A percentile compares a stretch with the other conserved stretches of the same genome.
Conservation (phyloP, 92 coral and sea anemone species). For the Phenganax stokvisi region DNA sequence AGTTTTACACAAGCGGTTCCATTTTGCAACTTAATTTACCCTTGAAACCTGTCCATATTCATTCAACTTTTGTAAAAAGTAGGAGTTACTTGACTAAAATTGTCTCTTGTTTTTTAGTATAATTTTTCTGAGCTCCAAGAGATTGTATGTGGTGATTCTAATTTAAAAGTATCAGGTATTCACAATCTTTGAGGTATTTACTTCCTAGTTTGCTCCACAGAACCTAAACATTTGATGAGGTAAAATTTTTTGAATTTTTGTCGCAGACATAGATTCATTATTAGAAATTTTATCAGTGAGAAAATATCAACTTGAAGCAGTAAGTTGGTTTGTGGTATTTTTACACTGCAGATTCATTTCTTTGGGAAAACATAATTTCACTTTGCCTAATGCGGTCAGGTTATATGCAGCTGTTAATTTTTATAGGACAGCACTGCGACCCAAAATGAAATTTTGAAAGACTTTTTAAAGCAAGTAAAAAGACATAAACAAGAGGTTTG, state of each 20-base stretch:
- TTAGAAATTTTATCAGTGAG: slow-evolving; percentile 76
- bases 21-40: too few species aligned
- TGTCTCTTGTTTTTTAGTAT: neutral
- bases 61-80: too few species aligned
- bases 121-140: slow-evolving; percentile 54
- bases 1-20: too few species aligned
- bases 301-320: slow-evolving; percentile 90
- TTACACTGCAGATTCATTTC: neutral
- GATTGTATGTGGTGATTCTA: slow-evolving; percentile 71
- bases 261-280: slow-evolving; percentile 80
- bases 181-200: neutral
- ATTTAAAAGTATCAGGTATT: slow-evolving; percentile 82
- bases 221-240: neutral
- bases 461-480: slow-evolving; percentile 83
- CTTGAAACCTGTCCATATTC: too few species aligned
- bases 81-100: neutral
- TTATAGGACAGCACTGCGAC: slow-evolving; percentile 85
- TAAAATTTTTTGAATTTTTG: neutral
- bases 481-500: slow-evolving; percentile 91
- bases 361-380: neutral
- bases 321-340: slow-evolving; percentile 48
- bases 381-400: neutral
- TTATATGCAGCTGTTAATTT: too few species aligned
- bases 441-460: slow-evolving; percentile 79
- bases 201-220: neutral